Evolutionary conservation across 2,888 invertebrate species (phyloP).

Genomic region (Noctua janthina): DNA sequence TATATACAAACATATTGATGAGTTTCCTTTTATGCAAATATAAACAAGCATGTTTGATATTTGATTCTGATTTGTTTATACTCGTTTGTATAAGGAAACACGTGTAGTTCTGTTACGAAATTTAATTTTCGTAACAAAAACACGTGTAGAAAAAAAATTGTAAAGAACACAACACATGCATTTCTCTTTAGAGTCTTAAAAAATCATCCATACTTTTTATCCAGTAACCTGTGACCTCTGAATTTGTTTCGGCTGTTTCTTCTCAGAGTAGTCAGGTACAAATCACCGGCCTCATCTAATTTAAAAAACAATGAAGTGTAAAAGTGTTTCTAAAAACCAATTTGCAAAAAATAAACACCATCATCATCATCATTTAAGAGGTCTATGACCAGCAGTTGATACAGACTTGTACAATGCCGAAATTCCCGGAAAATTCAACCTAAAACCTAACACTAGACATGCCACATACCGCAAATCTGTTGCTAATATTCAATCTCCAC

Average conservation of each 20-base stretch:
- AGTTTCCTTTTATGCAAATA: constrained; percentile 35
- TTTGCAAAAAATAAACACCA: no score
- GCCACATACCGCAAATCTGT: background rate
- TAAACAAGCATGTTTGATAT: constrained; percentile 21
- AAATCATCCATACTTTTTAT: background rate
- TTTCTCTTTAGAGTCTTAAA: no score
- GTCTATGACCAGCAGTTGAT: background rate
- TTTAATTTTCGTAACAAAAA: background rate
- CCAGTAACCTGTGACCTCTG: background rate
- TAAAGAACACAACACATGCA: background rate
- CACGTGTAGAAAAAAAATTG: background rate
- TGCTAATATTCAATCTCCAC: constrained; percentile 14
- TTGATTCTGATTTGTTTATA: constrained; percentile 39
- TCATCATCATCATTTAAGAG: background rate
- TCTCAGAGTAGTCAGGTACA: no score
- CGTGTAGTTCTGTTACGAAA: constrained; percentile 19
- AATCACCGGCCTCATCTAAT: no score
- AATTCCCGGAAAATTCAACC: background rate
- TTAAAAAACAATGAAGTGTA: no score
- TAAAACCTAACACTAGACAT: background rate
- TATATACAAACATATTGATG: constrained; percentile 18
- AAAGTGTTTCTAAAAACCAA: no score
- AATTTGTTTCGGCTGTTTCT: no score
- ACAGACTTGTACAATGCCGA: background rate
- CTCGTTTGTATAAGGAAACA: background rate